phyloP scores from a whole-genome alignment of 1,140 invertebrate genomes.

The Cotesia typhae region DNA sequence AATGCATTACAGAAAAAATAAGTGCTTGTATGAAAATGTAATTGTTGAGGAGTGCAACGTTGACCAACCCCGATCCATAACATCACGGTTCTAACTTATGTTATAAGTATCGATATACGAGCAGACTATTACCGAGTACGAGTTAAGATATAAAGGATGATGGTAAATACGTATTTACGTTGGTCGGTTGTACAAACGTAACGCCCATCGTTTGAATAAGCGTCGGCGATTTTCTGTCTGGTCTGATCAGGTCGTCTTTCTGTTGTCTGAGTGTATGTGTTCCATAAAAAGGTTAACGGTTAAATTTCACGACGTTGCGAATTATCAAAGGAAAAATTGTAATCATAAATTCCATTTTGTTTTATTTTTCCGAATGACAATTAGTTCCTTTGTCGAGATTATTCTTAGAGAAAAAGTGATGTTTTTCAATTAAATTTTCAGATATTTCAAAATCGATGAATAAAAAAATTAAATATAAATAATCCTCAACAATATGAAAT shows the following conservation, averaged over 20 bases:
- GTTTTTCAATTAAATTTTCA: too few species aligned
- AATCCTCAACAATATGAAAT: not conserved
- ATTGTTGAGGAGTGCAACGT: conserved; percentile 4
- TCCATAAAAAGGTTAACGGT: not conserved
- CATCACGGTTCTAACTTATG: not conserved
- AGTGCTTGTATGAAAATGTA: not conserved
- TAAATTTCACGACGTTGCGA: conserved; percentile 6
- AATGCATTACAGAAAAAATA: not conserved
- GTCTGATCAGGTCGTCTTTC: not conserved
- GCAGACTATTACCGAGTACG: not conserved
- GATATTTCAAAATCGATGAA: too few species aligned
- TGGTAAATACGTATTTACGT: conserved; percentile 16
- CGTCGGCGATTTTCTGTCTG: conserved; percentile 18
- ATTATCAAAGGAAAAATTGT: not conserved
- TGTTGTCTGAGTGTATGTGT: not conserved
- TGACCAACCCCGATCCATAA: conserved; percentile 14
- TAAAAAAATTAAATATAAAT: too few species aligned
- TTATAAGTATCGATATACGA: not conserved
- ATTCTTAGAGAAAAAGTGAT: too few species aligned
- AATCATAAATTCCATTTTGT: not conserved
- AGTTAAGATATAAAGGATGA: too few species aligned
- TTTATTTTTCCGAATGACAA: not conserved
- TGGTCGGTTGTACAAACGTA: conserved; percentile 17
- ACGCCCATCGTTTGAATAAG: conserved; percentile 22
- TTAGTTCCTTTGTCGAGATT: too few species aligned